These are phyloP conservation scores for Manduca sexta DNA, from an alignment of 1,140 invertebrate species.

Conservation along the genomic window DNA sequence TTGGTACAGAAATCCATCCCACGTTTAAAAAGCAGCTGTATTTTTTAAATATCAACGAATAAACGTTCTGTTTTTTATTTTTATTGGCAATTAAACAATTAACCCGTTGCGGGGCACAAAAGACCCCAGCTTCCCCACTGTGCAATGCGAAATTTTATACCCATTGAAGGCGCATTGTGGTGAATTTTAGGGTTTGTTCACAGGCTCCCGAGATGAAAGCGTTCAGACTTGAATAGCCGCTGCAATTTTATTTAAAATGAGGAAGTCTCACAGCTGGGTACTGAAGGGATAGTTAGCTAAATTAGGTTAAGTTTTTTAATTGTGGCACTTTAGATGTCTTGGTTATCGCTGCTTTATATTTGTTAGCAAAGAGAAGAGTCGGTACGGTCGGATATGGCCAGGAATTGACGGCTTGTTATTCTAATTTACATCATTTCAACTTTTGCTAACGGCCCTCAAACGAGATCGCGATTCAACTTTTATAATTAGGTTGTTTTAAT, in stretches of 20 bases:
- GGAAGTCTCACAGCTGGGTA: conserved; percentile 29
- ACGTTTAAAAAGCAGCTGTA: conserved; percentile 36
- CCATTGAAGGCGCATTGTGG: conserved; percentile 55
- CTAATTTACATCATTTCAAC: too few species aligned
- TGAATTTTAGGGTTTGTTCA: conserved; percentile 55
- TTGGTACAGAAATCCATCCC: conserved; percentile 2
- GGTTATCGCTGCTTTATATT: too few species aligned
- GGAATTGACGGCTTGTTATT: too few species aligned
- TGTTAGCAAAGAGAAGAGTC: too few species aligned
- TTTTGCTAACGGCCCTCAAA: too few species aligned
- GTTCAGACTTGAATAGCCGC: conserved; percentile 27
- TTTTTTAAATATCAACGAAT: conserved; percentile 32
- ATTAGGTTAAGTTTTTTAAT: conserved; percentile 24
- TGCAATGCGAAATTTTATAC: conserved; percentile 63
- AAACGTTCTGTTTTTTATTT: conserved; percentile 56
- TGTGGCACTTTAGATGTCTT: too few species aligned
- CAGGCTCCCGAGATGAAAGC: conserved; percentile 34
- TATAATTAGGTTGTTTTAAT: background rate
- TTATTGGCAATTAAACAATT: conserved; percentile 72
- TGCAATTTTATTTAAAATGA: conserved; percentile 29
- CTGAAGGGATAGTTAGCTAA: conserved; percentile 13
- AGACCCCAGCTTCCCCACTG: conserved; percentile 37
- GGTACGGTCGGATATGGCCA: too few species aligned
- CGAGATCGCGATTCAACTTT: background rate
- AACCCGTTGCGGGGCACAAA: conserved; percentile 59